Conservation (phyloP, 2,888 invertebrate genomes). For the Diloba caeruleocephala region DNA sequence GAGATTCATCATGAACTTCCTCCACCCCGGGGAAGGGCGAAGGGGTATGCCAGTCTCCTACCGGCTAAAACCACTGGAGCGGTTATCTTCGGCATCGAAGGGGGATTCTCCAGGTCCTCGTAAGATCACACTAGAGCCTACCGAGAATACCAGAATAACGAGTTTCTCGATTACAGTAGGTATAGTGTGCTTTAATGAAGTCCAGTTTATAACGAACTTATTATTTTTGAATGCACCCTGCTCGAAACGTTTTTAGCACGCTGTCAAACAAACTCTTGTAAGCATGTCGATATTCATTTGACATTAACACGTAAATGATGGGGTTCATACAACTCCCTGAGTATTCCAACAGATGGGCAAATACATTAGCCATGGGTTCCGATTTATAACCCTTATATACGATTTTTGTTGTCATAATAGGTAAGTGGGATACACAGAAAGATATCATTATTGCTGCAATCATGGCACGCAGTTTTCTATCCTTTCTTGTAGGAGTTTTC, state of each 20-base stretch:
- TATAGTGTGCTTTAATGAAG: no score
- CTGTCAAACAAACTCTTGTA: constrained; percentile 93
- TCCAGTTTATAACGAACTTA: no score
- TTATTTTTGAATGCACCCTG: constrained; percentile 56
- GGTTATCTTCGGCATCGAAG: no score
- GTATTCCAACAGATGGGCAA: constrained; percentile 95
- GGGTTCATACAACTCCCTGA: constrained; percentile 96
- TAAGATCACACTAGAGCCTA: no score
- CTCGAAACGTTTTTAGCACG: constrained; percentile 25
- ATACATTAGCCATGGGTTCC: constrained; percentile 91
- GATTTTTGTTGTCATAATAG: constrained; percentile 94
- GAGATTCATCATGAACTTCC: no score
- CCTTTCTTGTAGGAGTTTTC: constrained; percentile 92
- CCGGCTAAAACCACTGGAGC: no score
- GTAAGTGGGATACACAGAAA: constrained; percentile 96
- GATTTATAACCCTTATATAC: constrained; percentile 91
- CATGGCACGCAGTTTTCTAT: constrained; percentile 94
- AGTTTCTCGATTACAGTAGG: no score
- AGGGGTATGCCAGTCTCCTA: no score
- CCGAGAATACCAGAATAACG: no score
- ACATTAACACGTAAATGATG: constrained; percentile 97
- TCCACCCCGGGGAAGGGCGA: no score
- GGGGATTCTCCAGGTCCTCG: no score
- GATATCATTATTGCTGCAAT: constrained; percentile 97
- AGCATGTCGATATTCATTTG: constrained; percentile 96